Evolutionary conservation across 2,113 vertebrate species (phyloP), one percentile per base, ranked within the genome.

Genomic region (Nothocercus julius): DNA sequence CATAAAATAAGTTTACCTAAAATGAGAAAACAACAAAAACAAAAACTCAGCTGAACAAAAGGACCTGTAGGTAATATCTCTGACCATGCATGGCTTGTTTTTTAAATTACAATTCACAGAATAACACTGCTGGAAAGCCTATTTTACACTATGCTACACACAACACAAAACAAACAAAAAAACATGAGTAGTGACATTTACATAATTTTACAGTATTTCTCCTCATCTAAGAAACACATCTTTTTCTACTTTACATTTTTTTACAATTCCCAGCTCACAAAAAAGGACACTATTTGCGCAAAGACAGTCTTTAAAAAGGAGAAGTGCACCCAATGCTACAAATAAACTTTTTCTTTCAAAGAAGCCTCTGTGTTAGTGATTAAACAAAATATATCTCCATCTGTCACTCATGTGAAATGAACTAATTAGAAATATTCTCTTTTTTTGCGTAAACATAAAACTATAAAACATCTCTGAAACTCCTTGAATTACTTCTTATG

Each of bases 101-200:
- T 95, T 98, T 98, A 98, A 98, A 98, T 98, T 98, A 99, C 96
- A 98, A 96, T 98, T 98, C 97, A 98, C 98, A 98, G 98, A 98
- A 98, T 98, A 98, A 99, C 97, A 98, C 98, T 98, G 98, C 95
- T 92, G 85, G 92, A 98, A 97, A 97, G 96, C 94, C 98, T 99
- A 98, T 98, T 97, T 98, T 98, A 98, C 98, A 98, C 97, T 98
- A 98, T 98, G 97, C 97, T 98, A 98, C 98, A 98, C 96, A 97
- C 64, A 94, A 94, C 90, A 96, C 59, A 38, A 95, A 86, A 49
- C 49, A 22, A 49, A 47, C 19, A 47, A 21, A 49, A 22, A 9
- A 49, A 49, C 89, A 97, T 96, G 95, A 97, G 79, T 95, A 98
- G 90, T 96, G 94, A 98, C 97, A 98, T 98, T 97, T 98, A 98